Base-by-base conservation (phyloP, 2,888 invertebrate genomes). In the Plagodis dolabraria region DNA sequence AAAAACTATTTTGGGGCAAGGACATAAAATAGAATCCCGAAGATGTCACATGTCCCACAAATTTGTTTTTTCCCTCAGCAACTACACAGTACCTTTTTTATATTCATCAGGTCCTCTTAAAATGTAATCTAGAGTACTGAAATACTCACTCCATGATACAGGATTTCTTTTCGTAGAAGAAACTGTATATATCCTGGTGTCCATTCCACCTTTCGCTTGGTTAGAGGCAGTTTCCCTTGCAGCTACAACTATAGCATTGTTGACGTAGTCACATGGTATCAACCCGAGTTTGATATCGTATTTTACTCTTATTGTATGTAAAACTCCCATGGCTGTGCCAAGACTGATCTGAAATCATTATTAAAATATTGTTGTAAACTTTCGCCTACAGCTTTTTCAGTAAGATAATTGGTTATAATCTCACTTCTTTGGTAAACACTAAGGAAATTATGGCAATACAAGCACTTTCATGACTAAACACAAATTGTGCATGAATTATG, bases 191-290 rank as follows among this genome's bases (percentile, higher is more conserved):
- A 69, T 60, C 7, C 45, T 57, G 0, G 54, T 50, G 1, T 53
- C 45, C 6, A 44, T 49, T 0, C 53, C 52, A 0, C 59, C 53
- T 2, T 40, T 44, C 2, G 38, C 7, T 34, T 52, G 52, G 22
- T 47, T 50, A 7, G 22, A 11, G 7, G 45, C 47, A 0, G 62
- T 54, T 6, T 65, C 64, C 35, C 38, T 40, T 0, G 47, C 63
- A 11, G 61, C 55, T 5, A 47, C 61, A 34, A 64, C 50, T 8
- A 48, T 53, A 0, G 63, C 63, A 12, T 66, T 66, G 36, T 50
- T 66, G 2, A 66, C 66, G 11, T 50, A 60, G 47, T 66, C 66
- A 8, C 56, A 56, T 7, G 60, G 60, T 1, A 57, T 44, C 0
- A 57, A 5, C 2, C 50, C 50, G 9, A 56, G 5, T 8, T 9